Percentiles rank a stretch among this genome's conserved stretches.
phyloP scores from a whole-genome alignment of 2,113 vertebrate genomes.

The Malurus alboscapulatus region DNA sequence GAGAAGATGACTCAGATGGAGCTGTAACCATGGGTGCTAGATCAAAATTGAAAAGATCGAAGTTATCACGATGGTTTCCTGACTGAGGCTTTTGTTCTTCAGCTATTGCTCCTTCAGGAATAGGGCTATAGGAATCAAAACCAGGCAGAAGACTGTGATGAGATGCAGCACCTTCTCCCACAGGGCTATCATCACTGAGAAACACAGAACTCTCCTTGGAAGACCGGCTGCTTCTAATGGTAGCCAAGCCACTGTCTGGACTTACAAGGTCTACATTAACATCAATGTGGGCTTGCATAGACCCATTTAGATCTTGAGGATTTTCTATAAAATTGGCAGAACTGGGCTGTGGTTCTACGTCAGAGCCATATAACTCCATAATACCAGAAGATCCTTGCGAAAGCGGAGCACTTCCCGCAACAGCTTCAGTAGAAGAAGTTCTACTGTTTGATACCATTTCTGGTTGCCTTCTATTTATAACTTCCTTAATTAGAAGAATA shows the following conservation, averaged over 20 bases:
- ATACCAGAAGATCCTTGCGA: conserved; percentile 94
- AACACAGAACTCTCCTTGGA: conserved; percentile 95
- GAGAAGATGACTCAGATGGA: conserved; percentile 69
- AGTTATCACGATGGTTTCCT: conserved; percentile 73
- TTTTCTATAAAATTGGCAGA: conserved; percentile 80
- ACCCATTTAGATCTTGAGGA: conserved; percentile 73
- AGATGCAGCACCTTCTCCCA: conserved; percentile 77
- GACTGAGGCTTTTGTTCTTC: conserved; percentile 78
- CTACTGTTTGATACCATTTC: conserved; percentile 86
- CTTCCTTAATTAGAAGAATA: conserved; percentile 82
- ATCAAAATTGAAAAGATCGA: conserved; percentile 87
- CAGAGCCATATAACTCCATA: conserved; percentile 88
- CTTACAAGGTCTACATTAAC: conserved; percentile 86
- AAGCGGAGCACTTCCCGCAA: conserved; percentile 91
- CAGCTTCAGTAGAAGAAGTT: conserved; percentile 93
- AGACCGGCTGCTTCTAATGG: conserved; percentile 90
- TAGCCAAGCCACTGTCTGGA: conserved; percentile 91
- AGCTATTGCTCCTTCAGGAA: conserved; percentile 78
- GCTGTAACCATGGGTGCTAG: conserved; percentile 70
- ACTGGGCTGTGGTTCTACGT: conserved; percentile 81
- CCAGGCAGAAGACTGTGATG: conserved; percentile 83
- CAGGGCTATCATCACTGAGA: conserved; percentile 91
- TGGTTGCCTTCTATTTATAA: conserved; percentile 80
- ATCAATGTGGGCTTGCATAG: conserved; percentile 77
- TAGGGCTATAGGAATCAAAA: conserved; percentile 79